A percentile compares a stretch with the other conserved stretches of the same genome.
Conservation (phyloP, 53 echinoderm and acorn worm species). For the Henricia sp. region DNA sequence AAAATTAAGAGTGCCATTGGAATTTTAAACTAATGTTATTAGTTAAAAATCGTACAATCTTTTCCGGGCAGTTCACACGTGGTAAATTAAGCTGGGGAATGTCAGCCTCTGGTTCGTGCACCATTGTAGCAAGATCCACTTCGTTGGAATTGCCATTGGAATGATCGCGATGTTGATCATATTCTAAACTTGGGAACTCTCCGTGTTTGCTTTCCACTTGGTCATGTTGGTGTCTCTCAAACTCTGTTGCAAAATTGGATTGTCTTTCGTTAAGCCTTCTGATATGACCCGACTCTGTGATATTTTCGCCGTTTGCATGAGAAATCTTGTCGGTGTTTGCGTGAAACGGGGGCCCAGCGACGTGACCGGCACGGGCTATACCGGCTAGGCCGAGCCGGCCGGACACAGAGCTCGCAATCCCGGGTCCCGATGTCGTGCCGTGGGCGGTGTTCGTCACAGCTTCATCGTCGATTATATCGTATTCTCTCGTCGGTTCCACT, state of each 20-base stretch:
- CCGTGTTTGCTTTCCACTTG: slow-evolving; percentile 1
- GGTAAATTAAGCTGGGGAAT: slow-evolving; percentile 62
- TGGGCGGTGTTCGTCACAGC: slow-evolving; percentile 33
- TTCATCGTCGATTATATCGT: slow-evolving; percentile 67
- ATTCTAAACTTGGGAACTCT: too few relatives aligned
- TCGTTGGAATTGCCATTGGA: slow-evolving; percentile 28
- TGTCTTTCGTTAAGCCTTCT: slow-evolving; percentile 18
- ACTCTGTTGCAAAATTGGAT: neutral
- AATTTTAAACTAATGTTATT: too few relatives aligned
- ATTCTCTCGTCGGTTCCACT: slow-evolving; percentile 37
- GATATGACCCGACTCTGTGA: too few relatives aligned
- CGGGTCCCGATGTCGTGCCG: slow-evolving; percentile 35
- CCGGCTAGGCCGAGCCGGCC: neutral
- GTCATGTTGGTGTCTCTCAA: neutral
- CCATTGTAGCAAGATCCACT: slow-evolving; percentile 15
- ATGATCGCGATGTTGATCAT: slow-evolving; percentile 33
- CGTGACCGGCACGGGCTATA: slow-evolving; percentile 37
- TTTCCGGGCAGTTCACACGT: slow-evolving; percentile 92
- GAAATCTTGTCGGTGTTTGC: slow-evolving; percentile 30
- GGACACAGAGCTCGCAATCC: too few relatives aligned
- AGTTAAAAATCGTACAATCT: slow-evolving; percentile 78
- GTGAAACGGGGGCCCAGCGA: neutral
- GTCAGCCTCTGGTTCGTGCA: slow-evolving; percentile 27
- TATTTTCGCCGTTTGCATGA: too few relatives aligned
- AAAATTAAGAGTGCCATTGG: too few relatives aligned